phyloP scores from a whole-genome alignment of 2,113 vertebrate species.

The Lampris megalopsis region DNA sequence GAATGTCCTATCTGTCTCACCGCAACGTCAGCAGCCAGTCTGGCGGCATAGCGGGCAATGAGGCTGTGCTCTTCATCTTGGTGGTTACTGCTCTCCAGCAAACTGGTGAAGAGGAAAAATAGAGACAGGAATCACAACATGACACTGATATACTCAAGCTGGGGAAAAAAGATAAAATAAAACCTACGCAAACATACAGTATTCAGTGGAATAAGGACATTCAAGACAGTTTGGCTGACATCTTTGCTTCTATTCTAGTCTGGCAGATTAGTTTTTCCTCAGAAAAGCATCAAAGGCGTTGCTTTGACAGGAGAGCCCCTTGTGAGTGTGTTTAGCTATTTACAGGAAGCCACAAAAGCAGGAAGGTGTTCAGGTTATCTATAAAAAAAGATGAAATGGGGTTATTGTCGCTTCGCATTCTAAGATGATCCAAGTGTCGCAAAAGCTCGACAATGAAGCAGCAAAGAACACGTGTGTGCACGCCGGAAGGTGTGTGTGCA shows the following conservation, averaged over 20 bases:
- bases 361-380: constrained; percentile 10
- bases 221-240: constrained; percentile 11
- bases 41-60: constrained; percentile 97
- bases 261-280: constrained; percentile 25
- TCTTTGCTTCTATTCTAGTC: not conserved
- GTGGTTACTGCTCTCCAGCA: constrained; percentile 92
- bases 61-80: constrained; percentile 98
- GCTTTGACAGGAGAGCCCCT: not conserved
- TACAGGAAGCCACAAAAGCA: constrained; percentile 26
- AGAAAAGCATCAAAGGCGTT: constrained; percentile 5
- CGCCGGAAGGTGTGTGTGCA: too few relatives aligned
- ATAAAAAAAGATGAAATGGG: not conserved
- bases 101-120: constrained; percentile 78
- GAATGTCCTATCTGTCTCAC: constrained; percentile 84
- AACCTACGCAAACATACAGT: not conserved
- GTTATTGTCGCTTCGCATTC: not conserved
- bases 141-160: constrained; percentile 20
- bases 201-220: not conserved
- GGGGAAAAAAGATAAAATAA: not conserved
- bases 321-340: constrained; percentile 30
- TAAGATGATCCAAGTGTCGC: not conserved
- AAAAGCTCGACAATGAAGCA: not conserved
- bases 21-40: constrained; percentile 93
- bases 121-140: constrained; percentile 48
- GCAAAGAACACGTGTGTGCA: not conserved